Base-by-base conservation (phyloP, 92 coral and sea anemone genomes). In the Phymanthus crucifer region DNA sequence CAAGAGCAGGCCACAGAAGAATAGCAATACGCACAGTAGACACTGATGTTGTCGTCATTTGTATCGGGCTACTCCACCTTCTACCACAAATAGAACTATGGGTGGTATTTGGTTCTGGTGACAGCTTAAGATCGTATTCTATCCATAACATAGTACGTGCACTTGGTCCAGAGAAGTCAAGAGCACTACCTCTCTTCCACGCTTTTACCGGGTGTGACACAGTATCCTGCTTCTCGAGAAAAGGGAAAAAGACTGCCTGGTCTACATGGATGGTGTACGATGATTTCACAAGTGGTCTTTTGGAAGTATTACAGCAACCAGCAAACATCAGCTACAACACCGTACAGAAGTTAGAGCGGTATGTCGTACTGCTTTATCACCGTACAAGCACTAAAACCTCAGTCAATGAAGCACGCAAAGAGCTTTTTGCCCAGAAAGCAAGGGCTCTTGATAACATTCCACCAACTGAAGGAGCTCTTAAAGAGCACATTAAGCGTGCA, bases 401-500 rank as follows among this genome's bases (percentile, higher is more conserved):
- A 17, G 57, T 48, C 3, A 48, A 48, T 48, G 57, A 48, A 12
- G 57, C 57, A 48, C 57, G 57, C 18, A 48, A 48, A 18, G 18
- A 48, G 57, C 57, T 48, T 3, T 48, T 48, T 48, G 57, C 57
- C 18, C 57, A 48, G 16, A 48, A 48, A 48, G 57, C 18, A 48
- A 48, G 57, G 16, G 10, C 45, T 38, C 45, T 38, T 6, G 45
- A 38, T 38, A 11, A 6, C 45, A 38, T 38, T 11, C 45, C 45
- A 5, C 45, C 45, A 38, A 38, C 45, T 5, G 7, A 38, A 38
- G 45, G 7, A 38, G 45, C 45, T 38, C 45, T 38, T 38, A 38
- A 70, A 24, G 84, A 84, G 66, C 84, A 85, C 52, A 33, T 73
- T 5, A 84, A 77, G 56, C 72, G 90, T 66, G 86, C 88, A 12